A percentile compares a stretch with the other conserved stretches of the same genome.
phyloP scores from a whole-genome alignment of 2,797 vertebrate species.

The Chiloscyllium punctatum region DNA sequence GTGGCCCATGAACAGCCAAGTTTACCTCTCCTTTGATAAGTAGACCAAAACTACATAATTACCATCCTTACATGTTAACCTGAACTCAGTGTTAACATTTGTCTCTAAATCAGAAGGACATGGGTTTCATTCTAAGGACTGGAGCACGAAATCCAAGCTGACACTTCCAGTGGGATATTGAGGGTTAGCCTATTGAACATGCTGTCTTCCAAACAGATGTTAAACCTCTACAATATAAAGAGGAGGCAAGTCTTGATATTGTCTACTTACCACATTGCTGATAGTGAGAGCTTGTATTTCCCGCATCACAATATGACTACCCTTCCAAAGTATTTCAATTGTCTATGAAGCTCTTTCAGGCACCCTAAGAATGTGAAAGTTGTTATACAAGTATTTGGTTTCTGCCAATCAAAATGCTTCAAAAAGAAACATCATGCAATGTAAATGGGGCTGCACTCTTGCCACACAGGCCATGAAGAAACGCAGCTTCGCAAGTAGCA shows the following conservation, averaged over 20 bases:
- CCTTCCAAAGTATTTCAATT: neutral
- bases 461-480: neutral
- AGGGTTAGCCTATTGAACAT: neutral
- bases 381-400: neutral
- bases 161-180: neutral
- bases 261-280: neutral
- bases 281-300: neutral
- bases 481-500: neutral
- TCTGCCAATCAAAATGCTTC: neutral
- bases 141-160: neutral
- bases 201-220: neutral
- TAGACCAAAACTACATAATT: no score
- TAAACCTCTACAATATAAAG: neutral
- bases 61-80: neutral
- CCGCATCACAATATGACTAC: neutral
- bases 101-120: neutral
- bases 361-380: neutral
- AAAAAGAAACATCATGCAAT: neutral
- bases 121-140: neutral
- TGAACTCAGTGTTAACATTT: neutral
- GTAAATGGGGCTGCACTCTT: neutral
- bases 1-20: no score
- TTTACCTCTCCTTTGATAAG: no score
- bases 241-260: neutral
- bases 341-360: neutral